Base-by-base conservation (phyloP, 2,888 invertebrate species). In the Fragum sueziense region DNA sequence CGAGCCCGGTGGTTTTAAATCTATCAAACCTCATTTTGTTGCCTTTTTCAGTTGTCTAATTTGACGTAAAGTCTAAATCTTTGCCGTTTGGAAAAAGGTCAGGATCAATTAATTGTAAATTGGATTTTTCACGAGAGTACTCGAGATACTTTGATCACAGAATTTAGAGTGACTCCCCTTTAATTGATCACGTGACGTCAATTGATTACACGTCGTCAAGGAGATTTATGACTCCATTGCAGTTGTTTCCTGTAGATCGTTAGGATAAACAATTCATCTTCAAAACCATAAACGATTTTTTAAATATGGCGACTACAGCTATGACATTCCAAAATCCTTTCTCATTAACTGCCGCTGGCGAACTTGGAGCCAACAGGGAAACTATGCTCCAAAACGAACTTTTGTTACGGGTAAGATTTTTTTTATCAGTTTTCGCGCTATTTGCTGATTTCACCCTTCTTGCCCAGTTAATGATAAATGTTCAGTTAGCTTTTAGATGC, bases 321-420 rank as follows among this genome's bases (percentile, higher is more conserved):
- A 76, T 76, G 54, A 25, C 72, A 54, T 62, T 65, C 22, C 61
- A 84, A 59, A 87, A 83, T 68, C 87, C 87, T 0, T 92, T 83
- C 80, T 76, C 84, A 6, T 84, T 86, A 68, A 92, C 92, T 17
- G 91, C 91, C 61, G 88, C 93, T 4, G 92, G 92, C 9, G 87
- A 90, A 70, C 84, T 93, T 14, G 93, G 93, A 25, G 79, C 84
- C 17, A 88, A 91, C 72, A 82, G 93, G 33, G 90, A 91, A 29
- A 89, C 91, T 6, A 93, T 93, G 93, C 86, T 93, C 14, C 82
- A 87, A 72, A 93, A 92, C 82, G 90, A 92, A 83, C 88, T 92
- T 59, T 87, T 91, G 51, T 79, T 92, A 69, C 80, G 91, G 87
- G 92, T 92, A 88, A 87, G 91, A 74, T 25, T 25, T 2, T 69